Evolutionary conservation across 1,140 invertebrate genomes (phyloP).

Genomic region (Trichonephila inaurata): DNA sequence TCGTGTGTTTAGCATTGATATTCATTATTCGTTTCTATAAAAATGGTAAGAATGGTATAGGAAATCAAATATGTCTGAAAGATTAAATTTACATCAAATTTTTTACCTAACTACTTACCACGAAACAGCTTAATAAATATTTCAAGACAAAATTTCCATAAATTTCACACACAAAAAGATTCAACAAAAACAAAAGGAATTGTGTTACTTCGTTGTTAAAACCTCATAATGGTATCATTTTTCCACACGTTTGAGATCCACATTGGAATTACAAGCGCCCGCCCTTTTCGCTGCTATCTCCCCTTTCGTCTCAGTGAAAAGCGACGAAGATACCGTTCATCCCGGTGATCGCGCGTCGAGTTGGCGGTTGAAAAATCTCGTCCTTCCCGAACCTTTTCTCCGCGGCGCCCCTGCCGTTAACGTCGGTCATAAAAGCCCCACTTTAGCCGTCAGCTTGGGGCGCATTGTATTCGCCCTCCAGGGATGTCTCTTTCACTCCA

Average conservation of each 20-base stretch:
- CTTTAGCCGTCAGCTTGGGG: conserved; percentile 39
- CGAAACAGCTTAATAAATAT: too few relatives aligned
- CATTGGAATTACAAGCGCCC: background rate
- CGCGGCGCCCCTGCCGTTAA: conserved; percentile 27
- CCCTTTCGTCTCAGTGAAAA: background rate
- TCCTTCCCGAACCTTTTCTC: background rate
- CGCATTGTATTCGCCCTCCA: conserved; percentile 48
- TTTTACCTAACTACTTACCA: too few relatives aligned
- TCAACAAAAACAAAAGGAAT: too few relatives aligned
- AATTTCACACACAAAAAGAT: too few relatives aligned
- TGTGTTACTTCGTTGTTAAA: too few relatives aligned
- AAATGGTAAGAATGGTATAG: too few relatives aligned
- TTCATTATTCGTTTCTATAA: too few relatives aligned
- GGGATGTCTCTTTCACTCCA: conserved; percentile 43
- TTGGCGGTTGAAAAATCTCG: conserved; percentile 14
- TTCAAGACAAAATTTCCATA: too few relatives aligned
- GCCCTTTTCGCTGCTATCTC: background rate
- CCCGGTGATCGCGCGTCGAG: conserved; percentile 13
- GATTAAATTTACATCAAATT: too few relatives aligned
- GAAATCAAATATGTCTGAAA: too few relatives aligned
- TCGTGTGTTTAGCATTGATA: too few relatives aligned
- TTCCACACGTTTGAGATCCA: background rate
- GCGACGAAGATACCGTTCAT: background rate
- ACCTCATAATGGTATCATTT: background rate
- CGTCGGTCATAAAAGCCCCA: conserved; percentile 39